phyloP scores from a whole-genome alignment of 1,140 invertebrate species.

The Leucophenga varia region DNA sequence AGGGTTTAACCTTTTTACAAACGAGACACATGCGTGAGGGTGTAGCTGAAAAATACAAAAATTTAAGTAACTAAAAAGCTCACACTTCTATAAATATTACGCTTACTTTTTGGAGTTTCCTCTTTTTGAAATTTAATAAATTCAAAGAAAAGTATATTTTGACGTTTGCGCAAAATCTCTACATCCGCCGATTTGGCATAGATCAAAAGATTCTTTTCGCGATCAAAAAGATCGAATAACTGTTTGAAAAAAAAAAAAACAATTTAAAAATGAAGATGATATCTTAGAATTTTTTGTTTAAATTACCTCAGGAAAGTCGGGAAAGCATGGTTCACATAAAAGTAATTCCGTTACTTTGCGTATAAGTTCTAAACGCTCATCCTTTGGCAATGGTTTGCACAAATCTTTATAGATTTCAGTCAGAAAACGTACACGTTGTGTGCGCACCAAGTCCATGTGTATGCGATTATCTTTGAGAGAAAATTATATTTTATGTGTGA shows the following conservation, averaged over 20 bases:
- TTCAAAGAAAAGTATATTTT: conserved; percentile 44
- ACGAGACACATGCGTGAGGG: conserved; percentile 49
- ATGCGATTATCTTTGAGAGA: conserved; percentile 48
- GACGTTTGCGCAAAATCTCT: conserved; percentile 42
- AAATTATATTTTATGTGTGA: not conserved
- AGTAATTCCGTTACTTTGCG: conserved; percentile 33
- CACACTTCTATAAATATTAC: too few relatives aligned
- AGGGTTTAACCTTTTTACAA: conserved; percentile 46
- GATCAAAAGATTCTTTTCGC: conserved; percentile 45
- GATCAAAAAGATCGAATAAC: conserved; percentile 48
- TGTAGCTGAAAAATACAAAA: conserved; percentile 9
- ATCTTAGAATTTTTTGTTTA: not conserved
- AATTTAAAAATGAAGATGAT: not conserved
- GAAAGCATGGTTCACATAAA: conserved; percentile 38
- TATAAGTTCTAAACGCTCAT: conserved; percentile 33
- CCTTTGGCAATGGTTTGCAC: conserved; percentile 25
- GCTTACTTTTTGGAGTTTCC: not conserved
- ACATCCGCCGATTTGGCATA: conserved; percentile 42
- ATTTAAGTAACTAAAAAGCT: too few relatives aligned
- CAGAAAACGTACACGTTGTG: conserved; percentile 62
- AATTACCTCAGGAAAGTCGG: conserved; percentile 39
- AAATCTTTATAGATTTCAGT: conserved; percentile 59
- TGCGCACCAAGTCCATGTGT: conserved; percentile 63
- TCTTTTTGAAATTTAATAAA: conserved; percentile 42
- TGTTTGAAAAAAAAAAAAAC: conserved; percentile 4